Evolutionary conservation across 1,140 invertebrate genomes (phyloP).

Genomic region (Oncopeltus fasciatus): DNA sequence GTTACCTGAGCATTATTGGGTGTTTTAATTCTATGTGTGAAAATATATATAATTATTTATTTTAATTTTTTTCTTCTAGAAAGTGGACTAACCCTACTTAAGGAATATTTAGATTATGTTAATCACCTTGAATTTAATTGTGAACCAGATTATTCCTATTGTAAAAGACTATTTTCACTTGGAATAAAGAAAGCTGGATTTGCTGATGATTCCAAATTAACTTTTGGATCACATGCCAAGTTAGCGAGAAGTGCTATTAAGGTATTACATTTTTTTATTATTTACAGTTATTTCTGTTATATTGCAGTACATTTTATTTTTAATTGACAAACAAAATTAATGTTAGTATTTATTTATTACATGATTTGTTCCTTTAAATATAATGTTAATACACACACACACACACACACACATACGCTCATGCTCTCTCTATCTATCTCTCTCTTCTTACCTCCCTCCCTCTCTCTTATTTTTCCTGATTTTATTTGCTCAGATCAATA

Average conservation of each 20-base stretch:
- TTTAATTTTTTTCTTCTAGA: background rate
- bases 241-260: conserved; percentile 16
- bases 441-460: too few relatives aligned
- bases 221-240: conserved; percentile 24
- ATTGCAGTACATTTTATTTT: too few relatives aligned
- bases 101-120: conserved; percentile 42
- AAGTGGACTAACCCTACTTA: background rate
- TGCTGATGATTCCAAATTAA: conserved; percentile 30
- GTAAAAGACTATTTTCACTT: conserved; percentile 32
- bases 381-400: too few relatives aligned
- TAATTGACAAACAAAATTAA: too few relatives aligned
- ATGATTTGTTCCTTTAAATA: too few relatives aligned
- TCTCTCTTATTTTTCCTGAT: too few relatives aligned
- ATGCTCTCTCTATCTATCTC: too few relatives aligned
- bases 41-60: too few relatives aligned
- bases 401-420: too few relatives aligned
- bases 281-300: background rate
- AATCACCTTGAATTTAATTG: conserved; percentile 45
- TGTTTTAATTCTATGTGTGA: too few relatives aligned
- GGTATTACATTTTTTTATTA: conserved; percentile 3
- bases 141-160: conserved; percentile 43
- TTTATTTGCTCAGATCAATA: too few relatives aligned
- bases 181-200: conserved; percentile 30
- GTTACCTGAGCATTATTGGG: too few relatives aligned
- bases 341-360: background rate